Base-by-base conservation (phyloP, 1,140 invertebrate species). In the Penaeus vannamei region DNA sequence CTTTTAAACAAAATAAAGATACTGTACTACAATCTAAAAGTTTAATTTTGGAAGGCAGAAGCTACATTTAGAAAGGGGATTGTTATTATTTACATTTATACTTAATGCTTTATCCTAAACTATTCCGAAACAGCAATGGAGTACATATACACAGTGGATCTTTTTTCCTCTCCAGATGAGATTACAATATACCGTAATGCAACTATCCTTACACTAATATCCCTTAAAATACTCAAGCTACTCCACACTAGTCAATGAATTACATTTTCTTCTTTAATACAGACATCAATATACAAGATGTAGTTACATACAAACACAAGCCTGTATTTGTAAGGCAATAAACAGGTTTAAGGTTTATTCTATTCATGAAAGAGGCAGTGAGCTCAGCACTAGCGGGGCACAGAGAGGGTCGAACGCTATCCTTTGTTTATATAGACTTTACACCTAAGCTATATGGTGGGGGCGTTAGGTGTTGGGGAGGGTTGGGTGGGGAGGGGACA, bases 41-140 rank as follows among this genome's bases (percentile, higher is more conserved):
- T 87, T 42, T n/a, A 87, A 81, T 81, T 82, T 89, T 84, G 69
- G 29, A 79, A 89, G 69, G 87, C 72, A 36, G 62, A 84, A 84
- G 87, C 87, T 89, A 89, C 87, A 89, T 84, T 64, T 84, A 89
- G 87, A 84, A 89, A 84, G 46, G n/a, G 86, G 86, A 79, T 64
- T 42, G 32, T 86, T 69, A 69, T 59, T 87, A 87, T 87, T 81
- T 87, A 87, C 86, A 87, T 82, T 62, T 66, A 87, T 69, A 61
- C 26, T 82, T 81, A 81, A 81, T 82, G 23, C 79, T 82, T 69
- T 84, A 84, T 64, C 36, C 62, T 87, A 87, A 20, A 64, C 86
- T 87, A 87, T 19, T 46, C 61, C 61, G 86, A 82, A 62, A 87
- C 86, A 87, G 77, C 53, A 72, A 84, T 84, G 53, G 66, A 84